Evolutionary conservation across 2,888 invertebrate species (phyloP).

Genomic region (Amiota mariae): DNA sequence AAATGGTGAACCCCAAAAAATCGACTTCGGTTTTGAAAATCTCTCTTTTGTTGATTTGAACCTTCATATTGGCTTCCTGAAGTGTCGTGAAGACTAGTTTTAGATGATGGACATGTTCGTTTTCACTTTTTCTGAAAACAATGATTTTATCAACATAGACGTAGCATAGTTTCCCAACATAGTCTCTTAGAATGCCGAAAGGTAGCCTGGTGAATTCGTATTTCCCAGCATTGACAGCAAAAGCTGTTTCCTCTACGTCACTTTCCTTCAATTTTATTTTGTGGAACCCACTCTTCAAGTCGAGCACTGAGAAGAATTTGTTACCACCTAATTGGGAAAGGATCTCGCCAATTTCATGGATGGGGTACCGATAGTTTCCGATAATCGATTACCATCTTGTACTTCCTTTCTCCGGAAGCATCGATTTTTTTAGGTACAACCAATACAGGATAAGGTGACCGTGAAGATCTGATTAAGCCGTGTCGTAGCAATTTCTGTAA

Average conservation of each 20-base stretch:
- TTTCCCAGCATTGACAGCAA: background rate
- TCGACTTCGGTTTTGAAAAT: background rate
- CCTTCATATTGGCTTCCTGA: background rate
- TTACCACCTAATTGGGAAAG: background rate
- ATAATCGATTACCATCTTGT: background rate
- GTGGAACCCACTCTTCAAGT: background rate
- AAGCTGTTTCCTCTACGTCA: background rate
- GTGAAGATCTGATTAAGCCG: constrained; percentile 46
- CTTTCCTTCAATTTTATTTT: background rate
- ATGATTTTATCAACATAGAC: background rate
- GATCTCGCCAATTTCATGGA: background rate
- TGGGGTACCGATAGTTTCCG: no score
- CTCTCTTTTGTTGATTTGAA: background rate
- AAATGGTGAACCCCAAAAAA: background rate
- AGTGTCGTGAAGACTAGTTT: background rate
- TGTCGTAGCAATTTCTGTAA: background rate
- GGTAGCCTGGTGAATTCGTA: background rate
- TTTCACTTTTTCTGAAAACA: background rate
- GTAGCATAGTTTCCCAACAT: no score
- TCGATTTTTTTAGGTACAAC: background rate
- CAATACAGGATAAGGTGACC: constrained; percentile 44
- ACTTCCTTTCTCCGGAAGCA: background rate
- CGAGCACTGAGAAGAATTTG: background rate
- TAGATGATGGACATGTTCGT: no score
- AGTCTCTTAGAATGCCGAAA: no score